Base-by-base conservation (phyloP, 2,113 vertebrate species). In the Aptenodytes patagonicus region DNA sequence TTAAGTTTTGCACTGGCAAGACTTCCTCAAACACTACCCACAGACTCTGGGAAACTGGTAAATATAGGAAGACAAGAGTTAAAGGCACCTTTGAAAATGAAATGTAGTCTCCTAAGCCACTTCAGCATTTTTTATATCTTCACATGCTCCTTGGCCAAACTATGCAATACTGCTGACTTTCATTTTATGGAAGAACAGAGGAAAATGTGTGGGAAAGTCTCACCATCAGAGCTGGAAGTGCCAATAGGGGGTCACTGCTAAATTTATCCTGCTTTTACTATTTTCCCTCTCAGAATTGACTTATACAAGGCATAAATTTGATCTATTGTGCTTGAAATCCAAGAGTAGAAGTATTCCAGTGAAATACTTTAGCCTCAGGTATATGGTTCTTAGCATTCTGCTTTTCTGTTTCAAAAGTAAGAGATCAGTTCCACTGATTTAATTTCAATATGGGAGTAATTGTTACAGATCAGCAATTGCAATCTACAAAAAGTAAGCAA, bases 361-460 rank as follows among this genome's bases (percentile, higher is more conserved):
- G 82, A 86, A 90, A 90, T 88, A 65, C 55, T 83, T 95, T 65
- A 70, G 76, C 79, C 86, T 80, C 49, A 80, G 66, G 62, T 88
- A 75, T 72, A 57, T 8, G 25, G 20, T 70, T 83, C 40, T 72
- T 80, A 73, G 44, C 36, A 77, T 76, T 90, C 73, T 61, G 47
- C 10, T 83, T 77, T 90, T 90, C 86, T 80, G 10, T 96, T 86
- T 92, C 86, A 66, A 89, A 95, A 92, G 54, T 76, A 83, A 92
- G 79, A 90, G 83, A 95, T 86, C 83, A 40, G 89, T 97, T 95
- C 71, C 79, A 88, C 34, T 89, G 86, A 83, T 95, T 95, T 95
- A 92, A 97, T 96, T 96, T 86, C 79, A 95, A 54, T 92, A 93
- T 57, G 49, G 58, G 62, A 95, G 62, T 83, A 95, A 95, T 93